phyloP scores from a whole-genome alignment of 2,888 invertebrate species.

The Dynastes tityus region DNA sequence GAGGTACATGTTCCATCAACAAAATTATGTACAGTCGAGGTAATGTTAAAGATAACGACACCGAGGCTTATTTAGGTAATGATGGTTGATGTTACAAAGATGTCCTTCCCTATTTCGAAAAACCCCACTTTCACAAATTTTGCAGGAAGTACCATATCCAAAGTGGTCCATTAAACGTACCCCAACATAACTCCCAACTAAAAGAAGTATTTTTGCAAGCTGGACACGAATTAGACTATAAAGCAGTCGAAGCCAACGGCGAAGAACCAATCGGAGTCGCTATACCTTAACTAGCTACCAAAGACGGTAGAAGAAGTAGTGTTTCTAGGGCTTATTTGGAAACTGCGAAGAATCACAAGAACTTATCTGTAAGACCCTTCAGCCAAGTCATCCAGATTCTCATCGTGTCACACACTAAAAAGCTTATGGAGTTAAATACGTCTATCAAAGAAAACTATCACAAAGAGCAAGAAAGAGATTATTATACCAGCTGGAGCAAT shows the following conservation, averaged over 20 bases:
- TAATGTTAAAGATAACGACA: constrained; percentile 81
- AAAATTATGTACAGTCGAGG: constrained; percentile 87
- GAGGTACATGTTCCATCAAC: constrained; percentile 86
- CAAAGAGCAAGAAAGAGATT: constrained; percentile 80
- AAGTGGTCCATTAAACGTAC: constrained; percentile 74
- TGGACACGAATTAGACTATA: constrained; percentile 76
- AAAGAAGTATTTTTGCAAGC: constrained; percentile 73
- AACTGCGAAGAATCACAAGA: constrained; percentile 73
- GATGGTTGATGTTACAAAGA: constrained; percentile 83
- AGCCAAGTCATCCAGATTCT: constrained; percentile 76
- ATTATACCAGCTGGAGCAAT: constrained; percentile 84
- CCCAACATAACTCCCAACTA: constrained; percentile 52
- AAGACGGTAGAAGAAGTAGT: constrained; percentile 79
- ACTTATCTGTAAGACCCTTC: constrained; percentile 76
- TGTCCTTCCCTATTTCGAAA: constrained; percentile 84
- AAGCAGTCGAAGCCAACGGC: constrained; percentile 77
- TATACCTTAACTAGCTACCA: constrained; percentile 77
- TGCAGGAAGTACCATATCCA: constrained; percentile 74
- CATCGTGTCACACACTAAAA: constrained; percentile 74
- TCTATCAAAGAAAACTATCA: constrained; percentile 72
- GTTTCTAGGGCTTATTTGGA: constrained; percentile 79
- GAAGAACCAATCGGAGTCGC: constrained; percentile 77
- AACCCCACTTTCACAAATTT: constrained; percentile 76
- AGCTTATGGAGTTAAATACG: constrained; percentile 76
- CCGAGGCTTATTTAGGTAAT: constrained; percentile 83